phyloP scores from a whole-genome alignment of 2,797 vertebrate genomes.

The Rhadinocentrus ornatus region DNA sequence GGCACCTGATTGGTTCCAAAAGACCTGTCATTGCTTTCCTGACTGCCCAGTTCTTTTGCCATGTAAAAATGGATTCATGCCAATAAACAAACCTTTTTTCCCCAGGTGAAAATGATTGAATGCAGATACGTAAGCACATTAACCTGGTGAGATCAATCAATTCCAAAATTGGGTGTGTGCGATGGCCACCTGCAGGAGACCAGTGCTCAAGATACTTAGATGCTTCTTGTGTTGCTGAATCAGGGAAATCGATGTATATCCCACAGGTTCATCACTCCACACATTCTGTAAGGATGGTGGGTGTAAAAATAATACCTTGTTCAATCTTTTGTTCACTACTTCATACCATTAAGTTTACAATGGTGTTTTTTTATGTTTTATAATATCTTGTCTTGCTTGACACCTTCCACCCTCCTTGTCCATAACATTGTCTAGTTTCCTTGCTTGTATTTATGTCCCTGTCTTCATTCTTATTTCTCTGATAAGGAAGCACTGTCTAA shows the following conservation, averaged over 20 bases:
- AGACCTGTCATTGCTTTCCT: neutral
- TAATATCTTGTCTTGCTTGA: slow-evolving; percentile 47
- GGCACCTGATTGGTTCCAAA: neutral
- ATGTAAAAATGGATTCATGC: slow-evolving; percentile 10
- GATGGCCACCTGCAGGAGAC: slow-evolving; percentile 63
- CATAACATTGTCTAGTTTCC: slow-evolving; percentile 61
- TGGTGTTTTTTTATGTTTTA: slow-evolving; percentile 50
- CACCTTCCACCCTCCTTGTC: slow-evolving; percentile 45
- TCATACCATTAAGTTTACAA: slow-evolving; percentile 51
- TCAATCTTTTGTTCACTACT: slow-evolving; percentile 33
- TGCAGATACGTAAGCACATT: slow-evolving; percentile 45
- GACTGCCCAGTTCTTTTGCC: neutral
- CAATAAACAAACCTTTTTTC: slow-evolving; percentile 34
- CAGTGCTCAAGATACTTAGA: slow-evolving; percentile 47
- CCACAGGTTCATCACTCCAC: slow-evolving; percentile 47
- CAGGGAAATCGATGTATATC: slow-evolving; percentile 69
- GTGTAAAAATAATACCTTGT: slow-evolving; percentile 49
- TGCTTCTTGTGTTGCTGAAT: slow-evolving; percentile 62
- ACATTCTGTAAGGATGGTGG: slow-evolving; percentile 20
- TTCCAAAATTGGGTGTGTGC: slow-evolving; percentile 59
- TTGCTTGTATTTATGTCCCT: slow-evolving; percentile 72
- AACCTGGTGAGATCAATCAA: slow-evolving; percentile 62
- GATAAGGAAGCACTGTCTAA: slow-evolving; percentile 68
- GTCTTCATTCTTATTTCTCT: slow-evolving; percentile 71
- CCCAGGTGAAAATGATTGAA: slow-evolving; percentile 51